Evolutionary conservation across 1,140 invertebrate species (phyloP).

Genomic region (Glomeris maerens): DNA sequence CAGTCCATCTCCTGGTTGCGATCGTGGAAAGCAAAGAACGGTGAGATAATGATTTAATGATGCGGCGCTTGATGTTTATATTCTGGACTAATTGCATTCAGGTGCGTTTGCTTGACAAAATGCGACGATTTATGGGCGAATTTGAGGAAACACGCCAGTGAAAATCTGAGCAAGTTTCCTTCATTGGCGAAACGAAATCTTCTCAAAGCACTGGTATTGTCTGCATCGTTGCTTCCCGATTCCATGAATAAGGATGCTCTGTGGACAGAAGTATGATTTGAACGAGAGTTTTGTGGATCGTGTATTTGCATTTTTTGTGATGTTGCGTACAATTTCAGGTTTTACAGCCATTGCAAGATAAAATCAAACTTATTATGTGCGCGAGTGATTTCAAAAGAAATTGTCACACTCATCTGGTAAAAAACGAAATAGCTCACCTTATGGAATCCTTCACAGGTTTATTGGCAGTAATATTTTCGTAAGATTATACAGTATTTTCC

Average conservation of each 20-base stretch:
- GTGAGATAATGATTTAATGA: constrained; percentile 36
- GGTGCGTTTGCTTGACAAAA: constrained; percentile 25
- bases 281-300: too few species aligned
- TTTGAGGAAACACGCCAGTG: constrained; percentile 27
- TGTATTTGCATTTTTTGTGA: too few species aligned
- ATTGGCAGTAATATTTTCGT: neutral
- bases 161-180: constrained; percentile 26
- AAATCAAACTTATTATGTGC: too few species aligned
- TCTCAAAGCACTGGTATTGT: constrained; percentile 32
- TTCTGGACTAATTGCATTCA: constrained; percentile 17
- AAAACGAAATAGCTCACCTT: constrained; percentile 44
- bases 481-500: neutral
- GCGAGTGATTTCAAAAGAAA: too few species aligned
- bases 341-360: constrained; percentile 42
- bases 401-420: too few species aligned
- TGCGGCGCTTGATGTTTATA: too few species aligned
- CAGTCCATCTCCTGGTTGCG: constrained; percentile 40
- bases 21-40: constrained; percentile 42
- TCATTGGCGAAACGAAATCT: constrained; percentile 27
- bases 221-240: constrained; percentile 23
- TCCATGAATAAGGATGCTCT: neutral
- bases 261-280: neutral
- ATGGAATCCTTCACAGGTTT: constrained; percentile 51
- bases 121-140: constrained; percentile 29
- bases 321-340: constrained; percentile 37